Conservation (phyloP, 2,888 invertebrate genomes). For the Amphimallon solstitiale region DNA sequence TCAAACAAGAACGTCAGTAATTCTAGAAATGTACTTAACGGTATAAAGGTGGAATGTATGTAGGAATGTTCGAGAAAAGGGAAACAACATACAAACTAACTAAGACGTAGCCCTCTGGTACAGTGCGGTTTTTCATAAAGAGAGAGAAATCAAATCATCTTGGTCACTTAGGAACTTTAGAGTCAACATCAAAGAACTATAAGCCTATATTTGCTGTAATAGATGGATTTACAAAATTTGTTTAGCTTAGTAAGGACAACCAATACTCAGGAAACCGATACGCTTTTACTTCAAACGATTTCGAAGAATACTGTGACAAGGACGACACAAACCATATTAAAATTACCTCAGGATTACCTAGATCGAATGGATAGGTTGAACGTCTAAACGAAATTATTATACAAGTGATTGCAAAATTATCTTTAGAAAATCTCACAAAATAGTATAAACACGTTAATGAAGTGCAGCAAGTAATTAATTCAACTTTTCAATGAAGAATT, state of each 20-base stretch:
- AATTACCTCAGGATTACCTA: slow-evolving; percentile 34
- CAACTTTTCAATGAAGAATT: slow-evolving; percentile 6
- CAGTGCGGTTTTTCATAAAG: no score
- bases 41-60: no score
- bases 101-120: no score
- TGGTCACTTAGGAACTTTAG: slow-evolving; percentile 32
- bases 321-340: slow-evolving; percentile 24
- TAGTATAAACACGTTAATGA: slow-evolving; percentile 8
- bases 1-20: no score
- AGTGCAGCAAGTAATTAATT: slow-evolving; percentile 6
- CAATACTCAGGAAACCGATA: slow-evolving; percentile 47
- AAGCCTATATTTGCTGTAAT: not conserved
- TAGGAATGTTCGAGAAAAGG: no score
- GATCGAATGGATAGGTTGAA: slow-evolving; percentile 43
- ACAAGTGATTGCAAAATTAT: slow-evolving; percentile 42
- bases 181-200: not conserved
- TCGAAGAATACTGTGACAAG: slow-evolving; percentile 36
- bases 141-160: no score
- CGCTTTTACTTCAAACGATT: slow-evolving; percentile 43
- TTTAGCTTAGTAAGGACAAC: slow-evolving; percentile 52
- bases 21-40: no score
- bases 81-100: no score
- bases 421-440: slow-evolving; percentile 11
- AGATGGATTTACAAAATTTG: slow-evolving; percentile 52
- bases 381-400: slow-evolving; percentile 44